phyloP scores from a whole-genome alignment of 2,797 vertebrate genomes.

The Gambusia yucatana region DNA sequence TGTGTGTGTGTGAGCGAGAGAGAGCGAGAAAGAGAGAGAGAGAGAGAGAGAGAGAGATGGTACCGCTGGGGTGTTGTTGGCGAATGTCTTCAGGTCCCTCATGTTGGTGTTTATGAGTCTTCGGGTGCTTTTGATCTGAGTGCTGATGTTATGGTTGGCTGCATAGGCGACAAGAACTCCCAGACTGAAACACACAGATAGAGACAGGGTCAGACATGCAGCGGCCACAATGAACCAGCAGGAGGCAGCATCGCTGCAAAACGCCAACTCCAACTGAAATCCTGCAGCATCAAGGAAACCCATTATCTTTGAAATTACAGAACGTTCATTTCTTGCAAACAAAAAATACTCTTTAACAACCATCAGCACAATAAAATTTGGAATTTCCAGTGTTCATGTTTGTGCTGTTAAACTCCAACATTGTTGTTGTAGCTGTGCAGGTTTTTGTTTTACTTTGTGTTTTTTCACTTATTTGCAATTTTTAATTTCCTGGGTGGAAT shows the following conservation, averaged over 20 bases:
- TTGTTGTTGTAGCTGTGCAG: not conserved
- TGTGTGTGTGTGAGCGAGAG: not conserved
- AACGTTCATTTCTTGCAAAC: not conserved
- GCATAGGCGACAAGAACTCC: constrained; percentile 83
- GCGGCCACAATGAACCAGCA: constrained; percentile 41
- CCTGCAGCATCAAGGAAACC: not conserved
- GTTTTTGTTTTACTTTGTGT: not conserved
- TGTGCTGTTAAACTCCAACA: too few relatives aligned
- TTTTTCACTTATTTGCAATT: not conserved
- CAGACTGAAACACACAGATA: constrained; percentile 57
- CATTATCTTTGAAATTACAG: not conserved
- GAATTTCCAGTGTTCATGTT: too few relatives aligned
- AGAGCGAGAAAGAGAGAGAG: not conserved
- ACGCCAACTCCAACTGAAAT: not conserved
- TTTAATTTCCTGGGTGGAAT: not conserved
- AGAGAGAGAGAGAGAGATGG: not conserved
- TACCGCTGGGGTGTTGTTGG: constrained; percentile 89
- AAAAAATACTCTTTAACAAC: not conserved
- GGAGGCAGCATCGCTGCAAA: constrained; percentile 50
- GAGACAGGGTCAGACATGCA: not conserved
- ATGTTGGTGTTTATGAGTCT: constrained; percentile 90
- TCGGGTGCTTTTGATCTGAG: constrained; percentile 82
- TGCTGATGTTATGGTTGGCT: constrained; percentile 90
- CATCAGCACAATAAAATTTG: not conserved
- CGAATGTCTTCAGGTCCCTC: constrained; percentile 88